phyloP scores from a whole-genome alignment of 1,140 invertebrate species.

The Pteromalus puparum region DNA sequence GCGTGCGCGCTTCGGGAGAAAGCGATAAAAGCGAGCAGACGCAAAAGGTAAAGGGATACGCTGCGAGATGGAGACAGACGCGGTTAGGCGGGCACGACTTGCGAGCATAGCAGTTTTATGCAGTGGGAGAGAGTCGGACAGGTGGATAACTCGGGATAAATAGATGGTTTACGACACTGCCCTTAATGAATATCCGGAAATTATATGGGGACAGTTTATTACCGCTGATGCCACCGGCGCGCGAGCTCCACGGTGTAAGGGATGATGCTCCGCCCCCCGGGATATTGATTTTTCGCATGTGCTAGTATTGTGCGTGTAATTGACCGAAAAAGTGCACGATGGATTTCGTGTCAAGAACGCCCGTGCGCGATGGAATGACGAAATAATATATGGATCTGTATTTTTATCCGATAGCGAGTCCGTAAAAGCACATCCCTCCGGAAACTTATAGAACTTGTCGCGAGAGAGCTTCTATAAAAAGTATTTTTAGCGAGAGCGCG shows the following conservation, averaged over 20 bases:
- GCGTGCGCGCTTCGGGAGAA: not conserved
- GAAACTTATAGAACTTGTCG: conserved; percentile 24
- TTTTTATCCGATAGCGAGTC: not conserved
- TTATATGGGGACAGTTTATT: conserved; percentile 11
- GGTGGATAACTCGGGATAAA: not conserved
- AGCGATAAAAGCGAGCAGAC: not conserved
- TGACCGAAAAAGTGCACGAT: not conserved
- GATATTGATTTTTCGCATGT: conserved; percentile 4
- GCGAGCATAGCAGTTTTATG: no score
- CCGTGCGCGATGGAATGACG: not conserved
- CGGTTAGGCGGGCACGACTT: not conserved
- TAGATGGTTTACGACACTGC: not conserved
- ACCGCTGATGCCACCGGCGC: not conserved
- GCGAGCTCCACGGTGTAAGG: not conserved
- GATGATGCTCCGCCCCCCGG: not conserved
- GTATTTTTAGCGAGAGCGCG: not conserved
- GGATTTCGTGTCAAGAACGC: not conserved
- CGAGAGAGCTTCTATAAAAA: conserved; percentile 8
- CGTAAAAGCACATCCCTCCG: conserved; percentile 9
- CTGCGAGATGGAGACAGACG: not conserved
- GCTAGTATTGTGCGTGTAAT: no score
- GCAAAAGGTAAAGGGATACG: not conserved
- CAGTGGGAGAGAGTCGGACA: not conserved
- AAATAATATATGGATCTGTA: not conserved
- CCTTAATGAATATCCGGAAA: conserved; percentile 4